Percentiles rank a stretch among this genome's conserved stretches.
Evolutionary conservation across 2,113 vertebrate genomes (phyloP).

Genomic region (Anthoscopus minutus): DNA sequence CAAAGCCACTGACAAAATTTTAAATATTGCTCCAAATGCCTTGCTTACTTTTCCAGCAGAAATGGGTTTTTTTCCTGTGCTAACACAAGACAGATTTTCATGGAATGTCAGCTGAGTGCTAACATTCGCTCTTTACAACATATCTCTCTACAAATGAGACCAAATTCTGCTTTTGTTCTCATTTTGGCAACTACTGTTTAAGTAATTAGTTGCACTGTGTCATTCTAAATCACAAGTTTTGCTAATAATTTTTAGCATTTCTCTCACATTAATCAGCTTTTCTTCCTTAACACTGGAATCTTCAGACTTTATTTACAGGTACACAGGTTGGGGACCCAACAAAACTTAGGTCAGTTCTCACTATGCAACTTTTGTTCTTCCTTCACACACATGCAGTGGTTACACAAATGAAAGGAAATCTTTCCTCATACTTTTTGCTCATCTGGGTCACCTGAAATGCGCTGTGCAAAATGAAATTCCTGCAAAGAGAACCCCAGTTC

Average conservation of each 20-base stretch:
- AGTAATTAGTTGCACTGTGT: not conserved
- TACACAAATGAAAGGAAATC: not conserved
- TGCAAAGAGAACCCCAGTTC: not conserved
- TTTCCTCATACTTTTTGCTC: not conserved
- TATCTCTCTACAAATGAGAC: not conserved
- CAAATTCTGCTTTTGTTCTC: not conserved
- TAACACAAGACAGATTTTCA: slow-evolving; percentile 9
- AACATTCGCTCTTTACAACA: not conserved
- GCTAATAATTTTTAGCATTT: not conserved
- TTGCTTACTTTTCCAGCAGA: slow-evolving; percentile 15
- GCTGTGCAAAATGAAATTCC: not conserved
- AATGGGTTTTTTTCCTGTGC: not conserved
- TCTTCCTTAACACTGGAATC: not conserved
- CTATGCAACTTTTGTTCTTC: not conserved
- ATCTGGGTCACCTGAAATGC: not conserved
- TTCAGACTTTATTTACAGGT: not conserved
- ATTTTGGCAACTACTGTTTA: not conserved
- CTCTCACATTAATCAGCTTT: not conserved
- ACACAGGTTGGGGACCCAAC: not conserved
- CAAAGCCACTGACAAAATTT: not conserved
- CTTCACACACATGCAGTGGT: not conserved
- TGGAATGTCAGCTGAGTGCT: not conserved
- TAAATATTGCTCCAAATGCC: not conserved
- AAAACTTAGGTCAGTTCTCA: not conserved
- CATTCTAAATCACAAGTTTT: not conserved